These are phyloP conservation scores for Bagarius yarrelli DNA, from an alignment of 2,113 vertebrate species.

Conservation along the genomic window DNA sequence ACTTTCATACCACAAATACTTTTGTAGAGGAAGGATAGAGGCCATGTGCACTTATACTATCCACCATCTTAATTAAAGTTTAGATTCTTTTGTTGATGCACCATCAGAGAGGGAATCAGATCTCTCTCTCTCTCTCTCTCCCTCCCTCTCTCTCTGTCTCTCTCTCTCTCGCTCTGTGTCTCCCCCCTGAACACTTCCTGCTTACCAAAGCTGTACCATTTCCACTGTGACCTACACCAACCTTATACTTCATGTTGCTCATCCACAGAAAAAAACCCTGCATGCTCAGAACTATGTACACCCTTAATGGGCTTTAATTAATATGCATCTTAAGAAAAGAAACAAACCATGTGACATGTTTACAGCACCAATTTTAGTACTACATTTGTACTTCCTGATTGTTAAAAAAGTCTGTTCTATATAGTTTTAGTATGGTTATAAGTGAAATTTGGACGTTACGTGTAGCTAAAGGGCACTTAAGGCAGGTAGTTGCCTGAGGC, in stretches of 20 bases:
- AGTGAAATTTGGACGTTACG: too few species aligned
- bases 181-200: conserved; percentile 20
- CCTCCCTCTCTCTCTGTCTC: too few species aligned
- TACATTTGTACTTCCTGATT: too few species aligned
- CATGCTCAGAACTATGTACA: background rate
- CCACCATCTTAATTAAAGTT: background rate
- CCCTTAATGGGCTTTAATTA: background rate
- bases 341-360: background rate
- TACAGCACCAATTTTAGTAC: background rate
- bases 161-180: too few species aligned
- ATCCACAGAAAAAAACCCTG: conserved; percentile 28
- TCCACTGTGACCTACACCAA: conserved; percentile 23
- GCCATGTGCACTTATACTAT: background rate
- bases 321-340: background rate
- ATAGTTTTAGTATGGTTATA: too few species aligned
- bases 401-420: too few species aligned
- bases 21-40: background rate
- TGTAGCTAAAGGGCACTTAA: too few species aligned
- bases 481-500: too few species aligned
- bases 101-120: conserved; percentile 54
- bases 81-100: conserved; percentile 29
- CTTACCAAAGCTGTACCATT: conserved; percentile 31
- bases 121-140: conserved; percentile 20
- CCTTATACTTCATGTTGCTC: conserved; percentile 33
- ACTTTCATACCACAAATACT: background rate